Conservation (phyloP, 2,888 invertebrate genomes). For the Himalopsyche japonica region DNA sequence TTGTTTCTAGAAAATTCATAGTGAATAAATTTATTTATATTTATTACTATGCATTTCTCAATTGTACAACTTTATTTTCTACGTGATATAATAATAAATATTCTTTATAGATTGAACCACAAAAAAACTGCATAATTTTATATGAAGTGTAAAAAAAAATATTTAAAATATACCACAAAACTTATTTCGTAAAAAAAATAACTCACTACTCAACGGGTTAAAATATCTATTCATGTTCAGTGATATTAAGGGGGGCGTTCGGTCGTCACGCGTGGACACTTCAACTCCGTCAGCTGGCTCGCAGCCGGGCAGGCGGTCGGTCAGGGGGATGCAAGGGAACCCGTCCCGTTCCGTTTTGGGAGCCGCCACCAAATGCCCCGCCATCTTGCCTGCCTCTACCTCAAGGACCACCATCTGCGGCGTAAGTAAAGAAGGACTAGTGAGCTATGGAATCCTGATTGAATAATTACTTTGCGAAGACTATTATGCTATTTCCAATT, state of each 20-base stretch:
- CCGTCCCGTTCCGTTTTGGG: constrained; percentile 77
- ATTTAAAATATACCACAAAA: too few species aligned
- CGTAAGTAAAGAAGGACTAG: constrained; percentile 61
- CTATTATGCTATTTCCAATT: too few species aligned
- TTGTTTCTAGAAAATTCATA: too few species aligned
- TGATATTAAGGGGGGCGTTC: constrained; percentile 89
- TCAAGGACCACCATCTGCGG: constrained; percentile 76
- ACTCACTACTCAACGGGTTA: too few species aligned
- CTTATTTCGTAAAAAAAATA: too few species aligned
- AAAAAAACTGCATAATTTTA: too few species aligned
- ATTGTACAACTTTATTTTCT: too few species aligned
- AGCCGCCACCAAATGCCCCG: constrained; percentile 53
- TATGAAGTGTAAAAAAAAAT: too few species aligned
- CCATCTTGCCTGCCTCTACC: constrained; percentile 56
- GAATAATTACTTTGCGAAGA: not conserved
- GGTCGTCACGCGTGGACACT: constrained; percentile 95
- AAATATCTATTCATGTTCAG: constrained; percentile 49
- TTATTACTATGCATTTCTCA: too few species aligned
- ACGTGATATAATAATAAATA: too few species aligned
- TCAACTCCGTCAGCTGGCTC: constrained; percentile 83
- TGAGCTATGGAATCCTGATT: not conserved
- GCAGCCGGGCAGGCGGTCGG: constrained; percentile 73
- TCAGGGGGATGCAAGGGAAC: constrained; percentile 53
- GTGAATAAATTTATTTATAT: too few species aligned
- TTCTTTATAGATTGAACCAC: too few species aligned